Evolutionary conservation across 2,113 vertebrate genomes (phyloP), one percentile per base, ranked within the genome.

Genomic region (Mastomys natalensis): DNA sequence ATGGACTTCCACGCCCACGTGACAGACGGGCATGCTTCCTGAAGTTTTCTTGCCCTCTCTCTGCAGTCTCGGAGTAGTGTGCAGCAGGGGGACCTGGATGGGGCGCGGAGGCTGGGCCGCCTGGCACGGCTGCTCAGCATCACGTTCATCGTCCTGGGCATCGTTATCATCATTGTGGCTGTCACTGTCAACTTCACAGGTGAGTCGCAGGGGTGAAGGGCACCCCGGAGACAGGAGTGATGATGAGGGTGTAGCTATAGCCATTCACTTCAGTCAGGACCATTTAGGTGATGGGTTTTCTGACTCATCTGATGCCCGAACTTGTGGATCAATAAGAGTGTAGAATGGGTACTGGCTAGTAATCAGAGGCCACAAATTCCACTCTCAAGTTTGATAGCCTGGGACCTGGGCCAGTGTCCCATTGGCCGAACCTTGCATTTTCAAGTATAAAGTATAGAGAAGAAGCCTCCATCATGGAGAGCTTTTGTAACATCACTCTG

Each of bases 101-200:
- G 99, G 1, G 99, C 99, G 21, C 98, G 98, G 97, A 98, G 99
- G 74, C 98, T 99, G 15, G 99, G 99, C 21, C 99, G 98, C 62
- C 98, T 99, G 97, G 99, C 99, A 91, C 98, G 99, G 64, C 98
- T 99, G 90, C 98, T 99, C 95, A 99, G 99, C 98, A 98, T 99
- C 45, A 98, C 99, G 88, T 99, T 99, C 98, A 99, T 99, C 40
- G 29, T 99, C 94, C 98, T 99, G 98, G 99, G 99, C 12, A 95
- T 98, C 81, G 34, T 99, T 95, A 99, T 99, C 96, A 99, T 99
- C 73, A 94, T 99, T 3, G 98, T 99, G 98, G 99, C 98, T 16
- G 80, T 98, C 34, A 95, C 98, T 10, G 97, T 99, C 95, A 98
- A 98, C 55, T 31, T 99, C 37, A 97, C 98, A 99, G 99, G 99